Conservation (phyloP, 2,797 vertebrate genomes). For the Vespertilio murinus region DNA sequence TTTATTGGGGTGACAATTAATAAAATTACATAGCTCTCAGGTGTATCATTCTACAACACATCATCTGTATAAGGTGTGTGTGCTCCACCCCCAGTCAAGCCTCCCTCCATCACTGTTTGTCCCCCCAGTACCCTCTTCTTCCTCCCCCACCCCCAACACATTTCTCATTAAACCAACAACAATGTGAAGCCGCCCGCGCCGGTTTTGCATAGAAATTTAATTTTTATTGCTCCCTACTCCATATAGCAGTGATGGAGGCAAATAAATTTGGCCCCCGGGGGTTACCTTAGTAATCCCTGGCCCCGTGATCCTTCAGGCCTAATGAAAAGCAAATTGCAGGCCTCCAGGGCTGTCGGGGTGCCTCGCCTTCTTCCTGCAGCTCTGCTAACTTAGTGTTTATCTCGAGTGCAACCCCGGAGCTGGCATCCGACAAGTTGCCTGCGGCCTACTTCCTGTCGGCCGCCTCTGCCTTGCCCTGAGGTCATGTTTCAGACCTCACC, state of each 20-base stretch:
- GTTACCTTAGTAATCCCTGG: neutral
- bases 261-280: neutral
- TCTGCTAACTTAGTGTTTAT: neutral
- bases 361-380: neutral
- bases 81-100: no score
- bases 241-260: neutral
- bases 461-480: slow-evolving; percentile 31
- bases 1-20: neutral
- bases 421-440: neutral
- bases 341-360: neutral
- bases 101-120: neutral
- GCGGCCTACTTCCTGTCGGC: slow-evolving; percentile 54
- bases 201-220: neutral
- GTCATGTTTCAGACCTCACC: slow-evolving; percentile 55
- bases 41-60: neutral
- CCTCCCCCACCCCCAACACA: neutral
- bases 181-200: neutral
- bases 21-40: neutral
- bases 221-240: neutral
- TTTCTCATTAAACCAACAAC: slow-evolving; percentile 12
- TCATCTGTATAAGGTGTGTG: neutral
- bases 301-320: neutral
- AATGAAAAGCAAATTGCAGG: neutral
- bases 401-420: neutral
- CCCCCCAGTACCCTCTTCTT: neutral